Percentiles rank a stretch among this genome's conserved stretches.
These are phyloP conservation scores for Neria commutata DNA, from an alignment of 2,888 invertebrate species.

Conservation along the genomic window DNA sequence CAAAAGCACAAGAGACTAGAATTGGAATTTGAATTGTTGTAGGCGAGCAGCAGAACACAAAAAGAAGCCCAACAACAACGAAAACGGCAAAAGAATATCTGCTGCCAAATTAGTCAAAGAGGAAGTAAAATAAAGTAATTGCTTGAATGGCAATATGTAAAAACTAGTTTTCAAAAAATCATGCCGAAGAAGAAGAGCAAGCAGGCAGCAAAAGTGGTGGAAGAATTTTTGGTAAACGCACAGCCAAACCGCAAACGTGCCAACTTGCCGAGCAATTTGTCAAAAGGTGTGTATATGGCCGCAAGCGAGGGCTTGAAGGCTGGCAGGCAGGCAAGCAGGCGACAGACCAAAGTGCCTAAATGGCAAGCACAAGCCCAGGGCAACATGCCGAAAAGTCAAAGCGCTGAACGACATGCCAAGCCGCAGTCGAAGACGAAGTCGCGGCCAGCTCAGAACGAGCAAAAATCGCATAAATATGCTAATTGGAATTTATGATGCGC, in stretches of 20 bases:
- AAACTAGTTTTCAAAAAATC: slow-evolving; percentile 3
- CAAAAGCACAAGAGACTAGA: not conserved
- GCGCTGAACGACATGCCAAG: not conserved
- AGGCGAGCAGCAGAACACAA: not conserved
- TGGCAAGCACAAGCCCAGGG: not conserved
- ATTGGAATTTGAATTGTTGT: no score
- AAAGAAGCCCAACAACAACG: not conserved
- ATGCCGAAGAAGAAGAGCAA: no score
- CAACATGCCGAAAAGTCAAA: no score
- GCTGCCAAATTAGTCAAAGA: slow-evolving; percentile 2
- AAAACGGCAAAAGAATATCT: no score
- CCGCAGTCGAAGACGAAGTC: not conserved
- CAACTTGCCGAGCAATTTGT: no score
- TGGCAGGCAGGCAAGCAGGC: not conserved
- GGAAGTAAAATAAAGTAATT: slow-evolving; percentile 2
- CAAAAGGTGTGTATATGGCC: no score
- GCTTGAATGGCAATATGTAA: not conserved
- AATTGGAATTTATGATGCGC: slow-evolving; percentile 31
- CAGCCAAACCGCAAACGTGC: no score
- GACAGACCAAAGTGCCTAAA: not conserved
- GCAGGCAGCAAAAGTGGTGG: no score
- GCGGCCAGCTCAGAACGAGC: not conserved
- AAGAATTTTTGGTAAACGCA: no score
- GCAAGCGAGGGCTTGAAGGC: no score
- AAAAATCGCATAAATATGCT: slow-evolving; percentile 50